phyloP scores from a whole-genome alignment of 2,888 invertebrate species.

The Anthrax anthrax region DNA sequence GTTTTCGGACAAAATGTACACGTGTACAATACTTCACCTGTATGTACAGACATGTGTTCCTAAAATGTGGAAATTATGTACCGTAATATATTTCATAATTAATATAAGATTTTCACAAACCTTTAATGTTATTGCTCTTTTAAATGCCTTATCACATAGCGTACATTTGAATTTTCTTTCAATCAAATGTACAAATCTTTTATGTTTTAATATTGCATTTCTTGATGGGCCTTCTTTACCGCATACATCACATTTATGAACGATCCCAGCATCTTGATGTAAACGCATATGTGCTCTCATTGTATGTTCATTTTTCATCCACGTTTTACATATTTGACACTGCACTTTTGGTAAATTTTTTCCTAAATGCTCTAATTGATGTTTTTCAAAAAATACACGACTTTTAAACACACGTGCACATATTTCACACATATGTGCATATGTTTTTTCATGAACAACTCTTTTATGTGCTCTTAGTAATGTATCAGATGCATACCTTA shows the following conservation, averaged over 20 bases:
- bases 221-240: constrained; percentile 16
- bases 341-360: constrained; percentile 14
- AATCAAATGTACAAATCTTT: constrained; percentile 16
- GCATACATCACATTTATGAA: constrained; percentile 16
- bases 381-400: constrained; percentile 15
- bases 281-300: constrained; percentile 15
- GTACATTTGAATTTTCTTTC: constrained; percentile 15
- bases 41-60: constrained; percentile 18
- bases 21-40: constrained; percentile 16
- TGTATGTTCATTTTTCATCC: constrained; percentile 17
- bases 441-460: constrained; percentile 14
- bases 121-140: constrained; percentile 15
- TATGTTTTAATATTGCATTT: constrained; percentile 17
- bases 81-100: neutral
- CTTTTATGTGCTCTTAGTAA: constrained; percentile 14
- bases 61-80: constrained; percentile 4
- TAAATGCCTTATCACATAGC: constrained; percentile 16
- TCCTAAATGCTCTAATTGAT: constrained; percentile 15
- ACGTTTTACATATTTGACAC: constrained; percentile 15
- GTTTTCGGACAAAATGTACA: constrained; percentile 17
- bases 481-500: constrained; percentile 14
- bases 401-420: constrained; percentile 16
- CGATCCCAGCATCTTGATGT: constrained; percentile 13
- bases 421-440: constrained; percentile 16
- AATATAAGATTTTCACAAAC: constrained; percentile 1